Conservation (phyloP, 2,113 vertebrate species). For the Cricetomys ansorgei region DNA sequence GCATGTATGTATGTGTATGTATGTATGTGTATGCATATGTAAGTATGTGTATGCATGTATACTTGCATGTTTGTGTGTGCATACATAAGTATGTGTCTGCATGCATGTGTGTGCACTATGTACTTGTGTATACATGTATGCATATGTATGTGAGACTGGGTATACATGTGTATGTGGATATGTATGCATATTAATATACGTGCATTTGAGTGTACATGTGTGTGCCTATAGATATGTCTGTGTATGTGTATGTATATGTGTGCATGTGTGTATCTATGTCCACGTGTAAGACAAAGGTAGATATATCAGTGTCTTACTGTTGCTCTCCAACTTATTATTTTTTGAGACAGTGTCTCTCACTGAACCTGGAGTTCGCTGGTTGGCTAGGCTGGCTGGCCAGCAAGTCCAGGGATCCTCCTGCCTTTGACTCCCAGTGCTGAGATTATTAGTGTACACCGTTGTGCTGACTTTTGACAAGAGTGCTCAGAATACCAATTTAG, state of each 20-base stretch:
- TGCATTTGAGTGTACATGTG: not conserved
- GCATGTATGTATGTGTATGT: not conserved
- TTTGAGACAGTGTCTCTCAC: not conserved
- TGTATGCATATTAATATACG: not conserved
- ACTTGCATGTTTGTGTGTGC: not conserved
- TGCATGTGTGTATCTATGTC: not conserved
- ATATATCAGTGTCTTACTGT: not conserved
- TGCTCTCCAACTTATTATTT: not conserved
- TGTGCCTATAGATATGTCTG: not conserved
- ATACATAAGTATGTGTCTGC: accelerated
- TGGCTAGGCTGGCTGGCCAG: not conserved
- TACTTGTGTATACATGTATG: not conserved
- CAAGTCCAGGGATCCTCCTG: not conserved
- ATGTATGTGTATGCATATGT: not conserved
- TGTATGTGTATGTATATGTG: not conserved
- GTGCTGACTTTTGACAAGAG: too few relatives aligned
- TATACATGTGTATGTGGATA: not conserved
- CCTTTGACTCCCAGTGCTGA: too few relatives aligned
- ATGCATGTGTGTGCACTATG: not conserved
- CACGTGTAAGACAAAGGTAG: not conserved
- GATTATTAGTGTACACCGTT: not conserved
- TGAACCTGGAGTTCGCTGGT: not conserved
- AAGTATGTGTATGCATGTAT: not conserved
- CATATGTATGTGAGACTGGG: not conserved
- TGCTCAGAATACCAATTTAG: not conserved